These are phyloP conservation scores for Phoxinus dragarum DNA, from an alignment of 2,797 vertebrate species.

Conservation along the genomic window DNA sequence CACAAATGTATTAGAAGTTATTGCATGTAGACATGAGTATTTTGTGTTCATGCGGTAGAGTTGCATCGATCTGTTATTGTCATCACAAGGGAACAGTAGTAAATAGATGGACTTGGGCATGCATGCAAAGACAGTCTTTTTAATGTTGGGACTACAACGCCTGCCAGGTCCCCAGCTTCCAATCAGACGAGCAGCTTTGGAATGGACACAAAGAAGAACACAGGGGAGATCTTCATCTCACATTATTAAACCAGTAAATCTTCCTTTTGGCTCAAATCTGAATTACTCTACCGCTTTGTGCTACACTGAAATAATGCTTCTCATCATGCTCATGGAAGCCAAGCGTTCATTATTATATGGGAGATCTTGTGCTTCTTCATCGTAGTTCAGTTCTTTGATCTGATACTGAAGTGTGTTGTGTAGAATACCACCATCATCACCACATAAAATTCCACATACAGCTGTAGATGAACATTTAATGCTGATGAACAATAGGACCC, in stretches of 20 bases:
- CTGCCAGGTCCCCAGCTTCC: background rate
- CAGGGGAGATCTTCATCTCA: conserved; percentile 34
- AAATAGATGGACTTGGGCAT: background rate
- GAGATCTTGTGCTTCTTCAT: conserved; percentile 15
- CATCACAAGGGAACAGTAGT: background rate
- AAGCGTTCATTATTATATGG: background rate
- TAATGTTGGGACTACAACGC: background rate
- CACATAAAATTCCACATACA: background rate
- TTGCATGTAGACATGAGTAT: conserved; percentile 7
- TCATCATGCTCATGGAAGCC: conserved; percentile 23
- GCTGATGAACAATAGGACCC: background rate
- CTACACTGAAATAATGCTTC: conserved; percentile 37
- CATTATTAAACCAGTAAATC: conserved; percentile 58
- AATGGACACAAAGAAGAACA: conserved; percentile 33
- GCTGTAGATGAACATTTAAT: background rate
- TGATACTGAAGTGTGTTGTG: background rate
- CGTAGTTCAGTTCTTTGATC: background rate
- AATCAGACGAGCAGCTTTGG: conserved; percentile 29
- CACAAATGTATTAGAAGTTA: background rate
- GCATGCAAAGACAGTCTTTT: background rate
- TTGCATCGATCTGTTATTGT: background rate
- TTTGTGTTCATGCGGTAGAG: background rate
- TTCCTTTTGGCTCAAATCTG: conserved; percentile 52
- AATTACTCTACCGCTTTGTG: conserved; percentile 27
- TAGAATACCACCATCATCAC: background rate